Conservation (phyloP, 2,113 vertebrate genomes). For the Otis tarda region DNA sequence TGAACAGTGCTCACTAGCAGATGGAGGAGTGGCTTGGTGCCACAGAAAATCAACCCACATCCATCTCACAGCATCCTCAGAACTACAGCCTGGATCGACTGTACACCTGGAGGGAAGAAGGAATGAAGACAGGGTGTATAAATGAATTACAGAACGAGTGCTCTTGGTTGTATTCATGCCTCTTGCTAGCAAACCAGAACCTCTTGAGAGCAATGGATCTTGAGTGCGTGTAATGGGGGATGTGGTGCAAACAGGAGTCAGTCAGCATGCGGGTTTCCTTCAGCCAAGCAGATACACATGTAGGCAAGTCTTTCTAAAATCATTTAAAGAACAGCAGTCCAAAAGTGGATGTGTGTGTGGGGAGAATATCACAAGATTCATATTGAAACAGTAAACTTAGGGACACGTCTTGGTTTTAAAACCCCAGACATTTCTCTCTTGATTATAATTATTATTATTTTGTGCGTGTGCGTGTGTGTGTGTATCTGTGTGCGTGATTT, state of each 20-base stretch:
- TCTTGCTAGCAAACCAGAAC: background rate
- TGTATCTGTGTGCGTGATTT: background rate
- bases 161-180: background rate
- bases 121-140: background rate
- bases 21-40: background rate
- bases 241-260: background rate
- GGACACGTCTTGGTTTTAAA: slow-evolving; percentile 52
- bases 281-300: background rate
- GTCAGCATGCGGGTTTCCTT: background rate
- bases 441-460: slow-evolving; percentile 28
- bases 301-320: background rate
- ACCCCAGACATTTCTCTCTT: slow-evolving; percentile 52
- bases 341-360: slow-evolving; percentile 8
- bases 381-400: background rate
- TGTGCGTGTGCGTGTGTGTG: background rate
- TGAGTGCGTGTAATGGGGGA: background rate
- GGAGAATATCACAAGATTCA: slow-evolving; percentile 8
- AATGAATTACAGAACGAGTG: background rate
- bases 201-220: background rate
- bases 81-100: background rate
- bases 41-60: background rate
- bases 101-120: background rate
- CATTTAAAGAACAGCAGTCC: background rate
- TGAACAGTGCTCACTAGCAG: background rate
- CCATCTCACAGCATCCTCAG: background rate